phyloP scores from a whole-genome alignment of 2,797 vertebrate genomes.

The Coregonus sp. region DNA sequence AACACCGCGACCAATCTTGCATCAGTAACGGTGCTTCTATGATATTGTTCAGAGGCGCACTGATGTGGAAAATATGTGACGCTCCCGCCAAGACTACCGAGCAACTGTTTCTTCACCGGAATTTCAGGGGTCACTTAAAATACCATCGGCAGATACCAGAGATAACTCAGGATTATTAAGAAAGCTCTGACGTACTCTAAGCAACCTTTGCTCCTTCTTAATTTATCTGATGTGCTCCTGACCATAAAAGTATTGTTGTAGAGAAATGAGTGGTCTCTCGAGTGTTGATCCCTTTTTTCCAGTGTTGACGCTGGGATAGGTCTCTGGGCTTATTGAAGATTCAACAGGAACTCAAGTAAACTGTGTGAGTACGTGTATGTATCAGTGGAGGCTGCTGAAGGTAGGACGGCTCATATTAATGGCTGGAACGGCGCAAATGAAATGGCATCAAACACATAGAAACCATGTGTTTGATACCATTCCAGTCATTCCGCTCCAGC shows the following conservation, averaged over 20 bases:
- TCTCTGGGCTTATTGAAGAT: conserved; percentile 31
- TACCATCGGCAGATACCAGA: conserved; percentile 40
- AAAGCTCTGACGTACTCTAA: neutral
- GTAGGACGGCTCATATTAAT: too few relatives aligned
- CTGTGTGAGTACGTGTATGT: conserved; percentile 9
- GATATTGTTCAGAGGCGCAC: conserved; percentile 38
- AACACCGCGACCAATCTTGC: conserved; percentile 36
- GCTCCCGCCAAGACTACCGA: conserved; percentile 36
- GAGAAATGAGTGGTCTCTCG: neutral
- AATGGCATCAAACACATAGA: too few relatives aligned
- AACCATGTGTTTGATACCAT: too few relatives aligned
- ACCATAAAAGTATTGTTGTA: conserved; percentile 1
- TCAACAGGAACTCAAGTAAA: conserved; percentile 42
- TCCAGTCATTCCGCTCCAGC: too few relatives aligned
- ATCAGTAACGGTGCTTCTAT: conserved; percentile 40
- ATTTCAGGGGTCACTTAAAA: conserved; percentile 27
- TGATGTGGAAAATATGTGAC: conserved; percentile 40
- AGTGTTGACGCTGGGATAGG: neutral
- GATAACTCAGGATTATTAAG: conserved; percentile 36
- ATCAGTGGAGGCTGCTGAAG: conserved; percentile 3
- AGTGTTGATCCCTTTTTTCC: neutral
- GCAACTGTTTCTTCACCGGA: conserved; percentile 21
- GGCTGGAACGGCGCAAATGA: too few relatives aligned
- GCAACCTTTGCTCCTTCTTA: neutral
- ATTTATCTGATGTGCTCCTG: conserved; percentile 2